These are phyloP conservation scores for Neuroscelio doddi DNA, from an alignment of 2,888 invertebrate species.

Conservation along the genomic window DNA sequence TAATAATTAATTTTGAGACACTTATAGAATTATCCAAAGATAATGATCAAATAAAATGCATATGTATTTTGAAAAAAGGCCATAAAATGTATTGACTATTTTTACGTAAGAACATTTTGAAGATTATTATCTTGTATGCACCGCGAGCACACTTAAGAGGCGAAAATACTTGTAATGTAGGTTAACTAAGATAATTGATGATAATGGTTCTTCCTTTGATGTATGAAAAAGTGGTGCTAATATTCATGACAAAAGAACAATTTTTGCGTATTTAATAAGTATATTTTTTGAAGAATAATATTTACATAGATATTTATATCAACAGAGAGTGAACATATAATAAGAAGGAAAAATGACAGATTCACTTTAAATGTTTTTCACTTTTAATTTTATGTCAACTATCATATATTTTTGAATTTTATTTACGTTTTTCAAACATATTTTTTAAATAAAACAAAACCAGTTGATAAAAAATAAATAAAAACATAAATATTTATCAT, in stretches of 20 bases:
- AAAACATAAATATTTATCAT: too few species aligned
- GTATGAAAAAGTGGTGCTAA: constrained; percentile 11
- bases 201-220: constrained; percentile 24
- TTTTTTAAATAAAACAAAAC: too few species aligned
- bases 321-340: too few species aligned
- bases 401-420: too few species aligned
- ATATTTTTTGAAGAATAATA: constrained; percentile 25
- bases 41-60: not conserved
- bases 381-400: too few species aligned
- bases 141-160: constrained; percentile 39
- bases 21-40: not conserved
- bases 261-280: not conserved
- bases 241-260: not conserved
- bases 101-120: constrained; percentile 6
- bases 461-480: too few species aligned
- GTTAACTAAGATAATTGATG: constrained; percentile 15
- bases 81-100: not conserved
- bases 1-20: not conserved
- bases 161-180: constrained; percentile 21
- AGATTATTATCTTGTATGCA: constrained; percentile 7
- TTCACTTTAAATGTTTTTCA: too few species aligned
- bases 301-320: constrained; percentile 39
- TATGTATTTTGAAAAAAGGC: not conserved
- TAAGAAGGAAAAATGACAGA: too few species aligned
- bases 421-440: too few species aligned